A percentile compares a stretch with the other conserved stretches of the same genome.
phyloP scores from a whole-genome alignment of 2,888 invertebrate genomes.

The Mythimna ferrago region DNA sequence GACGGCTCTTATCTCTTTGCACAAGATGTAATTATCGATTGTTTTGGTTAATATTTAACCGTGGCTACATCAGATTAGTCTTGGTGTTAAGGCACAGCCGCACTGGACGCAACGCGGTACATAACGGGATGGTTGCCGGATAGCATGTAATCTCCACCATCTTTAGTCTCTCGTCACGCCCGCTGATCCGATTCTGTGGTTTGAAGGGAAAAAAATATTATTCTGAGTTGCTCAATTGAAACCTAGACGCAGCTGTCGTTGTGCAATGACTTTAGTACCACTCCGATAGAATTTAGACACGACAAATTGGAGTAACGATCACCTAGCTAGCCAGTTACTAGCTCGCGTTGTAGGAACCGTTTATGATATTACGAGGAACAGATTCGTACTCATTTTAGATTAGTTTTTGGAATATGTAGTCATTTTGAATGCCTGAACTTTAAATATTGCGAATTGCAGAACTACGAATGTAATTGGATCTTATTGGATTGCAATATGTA shows the following conservation, averaged over 20 bases:
- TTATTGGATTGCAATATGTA: conserved; percentile 8
- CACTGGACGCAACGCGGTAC: conserved; percentile 55
- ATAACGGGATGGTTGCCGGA: conserved; percentile 72
- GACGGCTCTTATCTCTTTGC: conserved; percentile 63
- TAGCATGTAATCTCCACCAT: conserved; percentile 74
- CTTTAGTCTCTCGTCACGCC: conserved; percentile 77
- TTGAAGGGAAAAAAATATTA: conserved; percentile 66
- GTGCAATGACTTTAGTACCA: conserved; percentile 63
- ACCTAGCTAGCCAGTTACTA: conserved; percentile 26
- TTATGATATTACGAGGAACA: conserved; percentile 32
- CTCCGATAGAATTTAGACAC: conserved; percentile 54
- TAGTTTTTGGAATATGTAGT: conserved; percentile 9
- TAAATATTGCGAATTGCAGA: background rate
- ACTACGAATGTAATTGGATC: background rate
- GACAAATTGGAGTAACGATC: conserved; percentile 49
- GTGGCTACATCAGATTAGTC: conserved; percentile 63
- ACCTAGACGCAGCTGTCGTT: conserved; percentile 70
- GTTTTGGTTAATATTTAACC: conserved; percentile 69
- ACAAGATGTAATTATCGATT: conserved; percentile 68
- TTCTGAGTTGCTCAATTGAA: conserved; percentile 66
- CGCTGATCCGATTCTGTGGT: conserved; percentile 77
- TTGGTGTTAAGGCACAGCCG: conserved; percentile 54
- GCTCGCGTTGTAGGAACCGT: conserved; percentile 3
- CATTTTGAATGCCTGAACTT: conserved; percentile 3
- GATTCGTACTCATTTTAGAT: conserved; percentile 23